These are phyloP conservation scores for Theristicus caerulescens DNA, from an alignment of 2,113 vertebrate species.

Conservation along the genomic window DNA sequence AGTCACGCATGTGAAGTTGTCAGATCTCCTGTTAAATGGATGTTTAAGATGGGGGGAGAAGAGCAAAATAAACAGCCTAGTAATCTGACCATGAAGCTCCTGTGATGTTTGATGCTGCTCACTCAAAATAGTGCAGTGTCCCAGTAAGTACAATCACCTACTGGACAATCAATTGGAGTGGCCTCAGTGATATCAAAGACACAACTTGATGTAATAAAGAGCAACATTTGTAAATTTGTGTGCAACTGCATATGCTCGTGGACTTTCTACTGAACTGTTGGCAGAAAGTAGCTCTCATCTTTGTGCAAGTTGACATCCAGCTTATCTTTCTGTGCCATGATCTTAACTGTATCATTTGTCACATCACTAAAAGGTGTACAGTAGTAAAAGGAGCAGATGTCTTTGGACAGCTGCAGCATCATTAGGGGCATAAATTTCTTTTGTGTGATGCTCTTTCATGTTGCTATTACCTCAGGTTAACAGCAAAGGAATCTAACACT, in stretches of 20 bases:
- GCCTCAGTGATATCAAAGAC: background rate
- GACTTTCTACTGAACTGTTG: background rate
- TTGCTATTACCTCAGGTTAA: background rate
- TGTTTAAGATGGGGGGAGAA: background rate
- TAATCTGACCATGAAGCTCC: background rate
- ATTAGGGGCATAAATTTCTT: background rate
- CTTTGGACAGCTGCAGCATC: background rate
- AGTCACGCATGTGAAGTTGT: background rate
- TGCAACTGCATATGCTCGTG: background rate
- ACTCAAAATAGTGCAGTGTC: background rate
- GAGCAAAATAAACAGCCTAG: background rate
- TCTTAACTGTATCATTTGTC: background rate
- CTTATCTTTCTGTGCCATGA: background rate
- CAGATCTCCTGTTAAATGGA: background rate
- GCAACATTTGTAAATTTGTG: background rate
- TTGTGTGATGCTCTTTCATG: background rate
- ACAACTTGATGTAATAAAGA: background rate
- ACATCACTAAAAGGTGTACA: background rate
- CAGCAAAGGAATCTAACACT: background rate
- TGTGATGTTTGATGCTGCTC: background rate
- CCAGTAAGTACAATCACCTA: background rate
- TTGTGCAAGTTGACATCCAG: background rate
- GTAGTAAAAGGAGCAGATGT: conserved; percentile 7
- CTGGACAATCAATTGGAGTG: background rate
- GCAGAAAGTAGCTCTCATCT: background rate